Evolutionary conservation across 2,113 vertebrate genomes (phyloP).

Genomic region (Hemichromis elongatus): DNA sequence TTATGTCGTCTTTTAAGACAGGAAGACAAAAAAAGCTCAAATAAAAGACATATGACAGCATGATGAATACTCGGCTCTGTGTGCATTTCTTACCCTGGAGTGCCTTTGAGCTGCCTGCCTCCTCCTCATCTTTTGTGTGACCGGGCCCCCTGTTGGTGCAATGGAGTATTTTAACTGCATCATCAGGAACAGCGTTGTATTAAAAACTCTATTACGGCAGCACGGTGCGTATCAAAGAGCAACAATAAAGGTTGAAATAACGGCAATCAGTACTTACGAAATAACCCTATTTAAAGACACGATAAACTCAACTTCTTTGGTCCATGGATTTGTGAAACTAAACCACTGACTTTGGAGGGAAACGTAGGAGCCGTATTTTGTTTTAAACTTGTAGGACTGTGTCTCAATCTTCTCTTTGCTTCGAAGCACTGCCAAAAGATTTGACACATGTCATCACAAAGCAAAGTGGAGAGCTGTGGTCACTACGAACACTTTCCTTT

Average conservation of each 20-base stretch:
- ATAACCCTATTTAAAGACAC: conserved; percentile 82
- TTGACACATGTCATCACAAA: background rate
- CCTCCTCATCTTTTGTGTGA: conserved; percentile 33
- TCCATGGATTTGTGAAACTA: conserved; percentile 87
- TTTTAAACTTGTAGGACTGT: conserved; percentile 83
- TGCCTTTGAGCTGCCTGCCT: conserved; percentile 64
- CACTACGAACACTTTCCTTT: background rate
- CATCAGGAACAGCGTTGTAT: background rate
- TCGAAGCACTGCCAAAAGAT: conserved; percentile 73
- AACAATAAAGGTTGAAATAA: background rate
- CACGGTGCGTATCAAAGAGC: rapidly evolving
- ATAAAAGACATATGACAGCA: background rate
- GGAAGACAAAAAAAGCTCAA: background rate
- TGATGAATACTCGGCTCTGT: background rate
- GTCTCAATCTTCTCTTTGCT: conserved; percentile 86
- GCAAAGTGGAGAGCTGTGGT: background rate
- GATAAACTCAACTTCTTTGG: conserved; percentile 88
- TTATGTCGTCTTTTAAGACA: conserved; percentile 64
- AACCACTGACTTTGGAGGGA: conserved; percentile 85
- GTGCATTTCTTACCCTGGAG: conserved; percentile 70
- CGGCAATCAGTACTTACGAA: conserved; percentile 73
- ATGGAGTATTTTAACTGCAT: background rate
- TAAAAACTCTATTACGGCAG: background rate
- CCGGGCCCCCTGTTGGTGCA: conserved; percentile 38
- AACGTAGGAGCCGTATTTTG: conserved; percentile 80